A percentile compares a stretch with the other conserved stretches of the same genome.
phyloP scores from a whole-genome alignment of 2,888 invertebrate species.

The Holacanthella duospinosa region DNA sequence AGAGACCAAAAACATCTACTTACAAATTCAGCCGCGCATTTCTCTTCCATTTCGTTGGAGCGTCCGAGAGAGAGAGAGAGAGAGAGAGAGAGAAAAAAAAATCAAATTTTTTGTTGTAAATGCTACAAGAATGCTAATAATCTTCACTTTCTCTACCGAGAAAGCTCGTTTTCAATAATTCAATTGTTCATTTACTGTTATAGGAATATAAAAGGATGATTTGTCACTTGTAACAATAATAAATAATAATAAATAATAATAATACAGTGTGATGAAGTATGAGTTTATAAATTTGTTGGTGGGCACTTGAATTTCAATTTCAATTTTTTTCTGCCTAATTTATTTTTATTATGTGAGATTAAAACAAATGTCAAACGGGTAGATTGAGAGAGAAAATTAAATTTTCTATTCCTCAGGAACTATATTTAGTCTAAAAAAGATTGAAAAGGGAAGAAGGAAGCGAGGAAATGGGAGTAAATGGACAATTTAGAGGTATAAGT shows the following conservation, averaged over 20 bases:
- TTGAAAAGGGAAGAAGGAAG: background rate
- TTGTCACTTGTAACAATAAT: too few relatives aligned
- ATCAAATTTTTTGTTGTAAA: background rate
- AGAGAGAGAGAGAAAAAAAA: background rate
- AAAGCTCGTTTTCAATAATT: too few relatives aligned
- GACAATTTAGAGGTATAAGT: conserved; percentile 1
- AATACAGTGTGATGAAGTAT: too few relatives aligned
- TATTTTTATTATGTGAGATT: background rate
- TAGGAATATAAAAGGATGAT: too few relatives aligned
- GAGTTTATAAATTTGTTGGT: too few relatives aligned
- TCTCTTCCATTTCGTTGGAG: too few relatives aligned
- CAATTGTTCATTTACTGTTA: too few relatives aligned
- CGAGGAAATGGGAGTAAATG: background rate
- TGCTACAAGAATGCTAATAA: too few relatives aligned
- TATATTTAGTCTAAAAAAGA: background rate
- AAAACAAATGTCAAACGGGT: background rate
- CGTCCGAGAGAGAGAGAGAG: background rate
- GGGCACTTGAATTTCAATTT: background rate
- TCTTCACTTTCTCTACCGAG: background rate
- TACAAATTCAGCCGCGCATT: too few relatives aligned
- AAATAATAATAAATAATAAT: too few relatives aligned
- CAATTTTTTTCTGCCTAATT: background rate
- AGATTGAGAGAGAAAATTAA: background rate
- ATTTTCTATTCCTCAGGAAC: background rate
- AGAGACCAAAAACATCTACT: too few relatives aligned